A percentile compares a stretch with the other conserved stretches of the same genome.
phyloP scores from a whole-genome alignment of 2,113 vertebrate genomes.

The Oryzias melastigma region DNA sequence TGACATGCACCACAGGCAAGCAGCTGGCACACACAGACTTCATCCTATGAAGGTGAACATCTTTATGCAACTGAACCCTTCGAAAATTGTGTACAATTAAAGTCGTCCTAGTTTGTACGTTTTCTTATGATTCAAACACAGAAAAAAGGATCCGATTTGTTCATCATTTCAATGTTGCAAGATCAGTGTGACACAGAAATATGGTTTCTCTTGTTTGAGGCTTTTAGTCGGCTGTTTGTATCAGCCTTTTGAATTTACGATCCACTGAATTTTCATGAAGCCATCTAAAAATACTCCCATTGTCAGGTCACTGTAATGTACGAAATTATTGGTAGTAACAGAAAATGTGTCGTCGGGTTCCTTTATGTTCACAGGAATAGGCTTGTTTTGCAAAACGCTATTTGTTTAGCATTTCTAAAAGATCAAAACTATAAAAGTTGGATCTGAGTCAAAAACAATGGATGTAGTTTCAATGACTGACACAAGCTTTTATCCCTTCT shows the following conservation, averaged over 20 bases:
- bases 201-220: background rate
- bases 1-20: background rate
- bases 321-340: background rate
- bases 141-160: too few species aligned
- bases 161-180: background rate
- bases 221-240: too few species aligned
- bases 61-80: too few species aligned
- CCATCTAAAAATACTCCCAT: background rate
- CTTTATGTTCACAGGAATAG: constrained; percentile 2
- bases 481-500: too few species aligned
- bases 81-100: too few species aligned
- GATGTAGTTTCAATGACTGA: too few species aligned
- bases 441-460: too few species aligned
- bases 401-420: too few species aligned
- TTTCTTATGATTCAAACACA: too few species aligned
- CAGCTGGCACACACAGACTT: background rate
- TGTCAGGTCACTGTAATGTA: background rate
- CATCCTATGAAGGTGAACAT: background rate
- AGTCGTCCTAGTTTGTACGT: too few species aligned
- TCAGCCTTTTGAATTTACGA: constrained; percentile 1
- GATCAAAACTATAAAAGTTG: too few species aligned
- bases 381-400: too few species aligned
- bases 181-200: background rate
- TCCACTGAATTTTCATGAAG: constrained; percentile 2
- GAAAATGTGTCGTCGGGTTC: constrained; percentile 7